Evolutionary conservation across 2,888 invertebrate genomes (phyloP).

Genomic region (Pantelozetes paolii): DNA sequence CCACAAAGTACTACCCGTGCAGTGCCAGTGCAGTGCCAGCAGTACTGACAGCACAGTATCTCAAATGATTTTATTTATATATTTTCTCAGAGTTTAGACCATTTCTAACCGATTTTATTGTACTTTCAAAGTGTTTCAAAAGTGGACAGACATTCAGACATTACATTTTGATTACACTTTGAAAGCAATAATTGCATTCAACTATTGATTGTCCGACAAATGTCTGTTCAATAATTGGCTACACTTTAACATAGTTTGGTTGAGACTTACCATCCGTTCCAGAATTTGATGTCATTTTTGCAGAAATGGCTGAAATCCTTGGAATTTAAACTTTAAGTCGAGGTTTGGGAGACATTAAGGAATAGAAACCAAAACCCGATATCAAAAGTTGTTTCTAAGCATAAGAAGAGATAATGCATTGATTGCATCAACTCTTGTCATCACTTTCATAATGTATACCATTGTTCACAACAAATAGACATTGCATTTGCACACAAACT

Average conservation of each 20-base stretch:
- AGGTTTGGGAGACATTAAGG: background rate
- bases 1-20: slow-evolving; percentile 8
- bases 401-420: slow-evolving; percentile 4
- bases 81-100: background rate
- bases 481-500: too few relatives aligned
- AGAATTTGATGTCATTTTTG: background rate
- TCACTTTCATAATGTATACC: background rate
- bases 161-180: background rate
- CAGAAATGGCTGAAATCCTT: background rate
- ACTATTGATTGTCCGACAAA: slow-evolving; percentile 3
- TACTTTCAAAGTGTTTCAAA: background rate
- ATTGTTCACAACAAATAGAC: background rate
- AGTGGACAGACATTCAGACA: slow-evolving; percentile 19
- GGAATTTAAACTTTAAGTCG: background rate
- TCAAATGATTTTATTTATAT: slow-evolving; percentile 13
- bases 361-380: background rate
- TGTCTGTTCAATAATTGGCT: slow-evolving; percentile 17
- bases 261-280: slow-evolving; percentile 17
- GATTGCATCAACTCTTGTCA: background rate
- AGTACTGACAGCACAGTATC: background rate
- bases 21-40: background rate
- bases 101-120: slow-evolving; percentile 7
- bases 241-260: background rate
- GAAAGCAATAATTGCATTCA: background rate
- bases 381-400: slow-evolving; percentile 24